Conservation (phyloP, 2,113 vertebrate genomes). For the Arenaria interpres region DNA sequence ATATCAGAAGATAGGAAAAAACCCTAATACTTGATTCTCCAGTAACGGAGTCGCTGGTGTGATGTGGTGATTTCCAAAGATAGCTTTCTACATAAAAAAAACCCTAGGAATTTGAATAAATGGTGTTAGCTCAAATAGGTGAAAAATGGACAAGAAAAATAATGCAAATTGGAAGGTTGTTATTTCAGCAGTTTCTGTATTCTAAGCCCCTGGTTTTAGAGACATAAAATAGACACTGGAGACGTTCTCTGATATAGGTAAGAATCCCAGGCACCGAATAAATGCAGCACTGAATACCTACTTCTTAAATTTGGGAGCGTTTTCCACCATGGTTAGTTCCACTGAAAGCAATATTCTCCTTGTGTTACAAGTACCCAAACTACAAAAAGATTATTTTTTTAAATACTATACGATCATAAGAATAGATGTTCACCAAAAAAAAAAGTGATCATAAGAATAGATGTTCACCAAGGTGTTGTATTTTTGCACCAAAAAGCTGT, state of each 20-base stretch:
- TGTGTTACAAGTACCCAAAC: background rate
- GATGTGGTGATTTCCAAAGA: background rate
- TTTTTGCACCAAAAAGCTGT: background rate
- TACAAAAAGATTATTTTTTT: background rate
- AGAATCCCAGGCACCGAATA: background rate
- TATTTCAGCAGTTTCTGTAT: background rate
- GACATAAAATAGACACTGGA: background rate
- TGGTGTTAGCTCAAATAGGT: background rate
- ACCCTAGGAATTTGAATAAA: background rate
- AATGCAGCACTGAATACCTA: background rate
- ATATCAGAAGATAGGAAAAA: background rate
- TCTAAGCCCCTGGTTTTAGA: background rate
- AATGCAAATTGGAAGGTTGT: background rate
- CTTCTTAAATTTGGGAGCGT: background rate
- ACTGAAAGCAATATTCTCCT: background rate
- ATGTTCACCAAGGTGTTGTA: background rate
- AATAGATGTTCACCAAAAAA: background rate
- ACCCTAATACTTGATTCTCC: background rate
- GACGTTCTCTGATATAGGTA: background rate
- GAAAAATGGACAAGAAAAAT: background rate
- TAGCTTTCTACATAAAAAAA: background rate
- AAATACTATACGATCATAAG: background rate
- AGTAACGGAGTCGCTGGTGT: background rate
- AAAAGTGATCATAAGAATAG: background rate
- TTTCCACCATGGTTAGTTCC: background rate